Conservation (phyloP, 2,888 invertebrate genomes). For the Drosophila silvestris region DNA sequence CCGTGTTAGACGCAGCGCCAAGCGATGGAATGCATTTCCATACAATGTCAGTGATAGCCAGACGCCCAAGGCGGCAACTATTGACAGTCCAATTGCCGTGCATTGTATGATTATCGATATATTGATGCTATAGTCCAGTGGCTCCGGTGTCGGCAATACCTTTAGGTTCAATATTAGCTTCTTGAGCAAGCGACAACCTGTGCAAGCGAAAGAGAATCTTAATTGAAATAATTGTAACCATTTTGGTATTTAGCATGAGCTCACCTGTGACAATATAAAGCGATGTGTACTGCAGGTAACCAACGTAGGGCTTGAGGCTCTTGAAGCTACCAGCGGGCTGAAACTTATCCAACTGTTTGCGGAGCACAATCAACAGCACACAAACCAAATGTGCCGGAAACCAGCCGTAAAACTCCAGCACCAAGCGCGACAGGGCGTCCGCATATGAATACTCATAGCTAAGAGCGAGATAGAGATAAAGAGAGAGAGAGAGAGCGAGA, state of each 20-base stretch:
- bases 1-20: conserved; percentile 72
- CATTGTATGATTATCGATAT: conserved; percentile 75
- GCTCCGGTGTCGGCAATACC: conserved; percentile 61
- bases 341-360: conserved; percentile 86
- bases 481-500: not conserved
- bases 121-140: conserved; percentile 68
- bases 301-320: conserved; percentile 87
- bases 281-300: conserved; percentile 87
- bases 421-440: conserved; percentile 88
- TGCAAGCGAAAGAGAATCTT: not conserved
- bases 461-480: conserved; percentile 1
- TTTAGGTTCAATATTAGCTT: conserved; percentile 65
- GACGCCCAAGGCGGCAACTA: conserved; percentile 55
- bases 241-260: not conserved
- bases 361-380: conserved; percentile 88
- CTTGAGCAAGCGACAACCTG: conserved; percentile 76
- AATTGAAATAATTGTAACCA: not conserved
- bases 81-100: conserved; percentile 71
- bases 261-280: conserved; percentile 84
- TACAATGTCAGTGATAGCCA: conserved; percentile 70
- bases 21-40: conserved; percentile 68
- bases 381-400: conserved; percentile 89
- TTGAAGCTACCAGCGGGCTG: conserved; percentile 81
- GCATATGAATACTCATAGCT: conserved; percentile 86
- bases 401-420: conserved; percentile 88